These are phyloP conservation scores for Dendronephthya gigantea DNA, from an alignment of 64 coral and sea anemone species.

Conservation along the genomic window DNA sequence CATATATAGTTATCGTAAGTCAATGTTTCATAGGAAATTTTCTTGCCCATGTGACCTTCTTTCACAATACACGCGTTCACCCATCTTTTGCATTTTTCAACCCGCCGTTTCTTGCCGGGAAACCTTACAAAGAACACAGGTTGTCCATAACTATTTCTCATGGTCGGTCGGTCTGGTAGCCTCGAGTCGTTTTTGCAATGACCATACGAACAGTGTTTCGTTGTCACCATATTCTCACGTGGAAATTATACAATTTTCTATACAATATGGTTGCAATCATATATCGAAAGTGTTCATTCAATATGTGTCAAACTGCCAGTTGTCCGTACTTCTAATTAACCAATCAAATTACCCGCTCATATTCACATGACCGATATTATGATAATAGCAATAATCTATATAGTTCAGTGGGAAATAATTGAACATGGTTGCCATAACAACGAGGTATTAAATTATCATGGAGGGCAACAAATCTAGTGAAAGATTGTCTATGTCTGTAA, in stretches of 20 bases:
- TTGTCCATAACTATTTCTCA: not conserved
- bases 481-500: not conserved
- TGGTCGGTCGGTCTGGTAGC: not conserved
- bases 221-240: not conserved
- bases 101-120: not conserved
- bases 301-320: not conserved
- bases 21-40: constrained; percentile 5
- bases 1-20: constrained; percentile 4
- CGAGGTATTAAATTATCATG: not conserved
- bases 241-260: not conserved
- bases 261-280: too few species aligned
- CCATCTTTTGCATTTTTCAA: not conserved
- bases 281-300: not conserved
- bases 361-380: not conserved
- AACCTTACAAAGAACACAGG: not conserved
- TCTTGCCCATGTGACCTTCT: constrained; percentile 1
- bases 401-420: not conserved
- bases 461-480: not conserved
- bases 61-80: not conserved
- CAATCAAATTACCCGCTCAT: not conserved
- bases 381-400: too few species aligned
- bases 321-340: constrained; percentile 2
- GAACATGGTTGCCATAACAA: not conserved
- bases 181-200: constrained; percentile 6
- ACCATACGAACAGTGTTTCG: constrained; percentile 10